Conservation (phyloP, 2,113 vertebrate species). For the Sceloporus undulatus region DNA sequence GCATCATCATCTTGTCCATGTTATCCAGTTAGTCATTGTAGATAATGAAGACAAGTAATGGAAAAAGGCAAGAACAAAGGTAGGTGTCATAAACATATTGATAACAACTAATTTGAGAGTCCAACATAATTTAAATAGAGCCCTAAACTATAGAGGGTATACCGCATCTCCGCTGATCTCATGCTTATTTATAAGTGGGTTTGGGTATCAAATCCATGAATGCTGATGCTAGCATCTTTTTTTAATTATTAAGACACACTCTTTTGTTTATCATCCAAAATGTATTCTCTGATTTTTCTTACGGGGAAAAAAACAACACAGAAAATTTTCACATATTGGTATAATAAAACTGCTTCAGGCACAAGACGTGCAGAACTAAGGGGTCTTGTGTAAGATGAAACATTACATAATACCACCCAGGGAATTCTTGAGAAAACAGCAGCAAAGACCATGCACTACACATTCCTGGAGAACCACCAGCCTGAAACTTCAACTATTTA, state of each 20-base stretch:
- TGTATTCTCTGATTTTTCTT: background rate
- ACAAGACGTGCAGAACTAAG: slow-evolving; percentile 47
- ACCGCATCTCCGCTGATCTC: background rate
- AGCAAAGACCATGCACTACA: slow-evolving; percentile 27
- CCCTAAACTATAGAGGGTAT: background rate
- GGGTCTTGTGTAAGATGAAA: slow-evolving; percentile 19
- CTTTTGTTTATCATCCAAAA: slow-evolving; percentile 16
- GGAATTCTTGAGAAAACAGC: slow-evolving; percentile 63
- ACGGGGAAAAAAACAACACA: background rate
- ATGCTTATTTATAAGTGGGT: slow-evolving; percentile 16
- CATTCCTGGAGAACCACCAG: slow-evolving; percentile 60
- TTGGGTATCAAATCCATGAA: background rate
- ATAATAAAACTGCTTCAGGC: slow-evolving; percentile 51
- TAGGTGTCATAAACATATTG: background rate
- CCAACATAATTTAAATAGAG: background rate
- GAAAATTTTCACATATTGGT: slow-evolving; percentile 43
- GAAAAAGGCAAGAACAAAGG: background rate
- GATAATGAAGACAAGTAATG: background rate
- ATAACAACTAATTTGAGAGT: background rate
- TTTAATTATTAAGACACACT: slow-evolving; percentile 18
- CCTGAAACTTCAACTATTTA: slow-evolving; percentile 58
- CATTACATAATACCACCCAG: slow-evolving; percentile 55
- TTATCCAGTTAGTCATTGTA: background rate
- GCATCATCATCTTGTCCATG: background rate
- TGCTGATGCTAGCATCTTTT: background rate